Percentiles rank a stretch among this genome's conserved stretches.
These are phyloP conservation scores for Leptodactylus fallax DNA, from an alignment of 2,797 vertebrate species.

Conservation along the genomic window DNA sequence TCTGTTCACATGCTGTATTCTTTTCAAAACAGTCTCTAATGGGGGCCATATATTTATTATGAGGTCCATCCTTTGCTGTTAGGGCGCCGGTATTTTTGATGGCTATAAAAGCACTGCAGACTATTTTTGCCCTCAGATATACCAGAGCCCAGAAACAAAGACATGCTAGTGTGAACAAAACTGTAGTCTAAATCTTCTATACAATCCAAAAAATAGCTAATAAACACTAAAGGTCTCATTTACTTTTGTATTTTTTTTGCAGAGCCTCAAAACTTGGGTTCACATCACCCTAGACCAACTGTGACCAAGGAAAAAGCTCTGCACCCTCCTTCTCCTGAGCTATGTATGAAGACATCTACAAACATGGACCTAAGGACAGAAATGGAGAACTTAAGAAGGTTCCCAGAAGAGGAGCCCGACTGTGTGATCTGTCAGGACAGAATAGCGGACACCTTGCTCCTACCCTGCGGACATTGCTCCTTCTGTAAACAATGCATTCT, in stretches of 20 bases:
- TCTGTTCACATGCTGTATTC: too few relatives aligned
- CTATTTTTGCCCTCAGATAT: too few relatives aligned
- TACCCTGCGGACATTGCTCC: slow-evolving; percentile 44
- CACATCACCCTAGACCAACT: not conserved
- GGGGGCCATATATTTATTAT: too few relatives aligned
- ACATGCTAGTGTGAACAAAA: too few relatives aligned
- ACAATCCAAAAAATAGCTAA: too few relatives aligned
- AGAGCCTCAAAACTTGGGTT: not conserved
- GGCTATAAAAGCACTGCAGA: too few relatives aligned
- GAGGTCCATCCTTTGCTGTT: too few relatives aligned
- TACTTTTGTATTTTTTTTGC: not conserved
- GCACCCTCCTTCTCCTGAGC: not conserved
- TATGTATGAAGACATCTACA: not conserved
- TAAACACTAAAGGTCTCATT: not conserved
- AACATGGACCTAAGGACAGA: not conserved
- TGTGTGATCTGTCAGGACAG: slow-evolving; percentile 54
- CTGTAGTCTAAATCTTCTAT: too few relatives aligned
- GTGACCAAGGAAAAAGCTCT: not conserved
- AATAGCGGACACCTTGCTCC: slow-evolving; percentile 21
- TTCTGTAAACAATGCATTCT: slow-evolving; percentile 38
- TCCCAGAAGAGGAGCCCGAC: not conserved
- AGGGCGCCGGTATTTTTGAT: too few relatives aligned
- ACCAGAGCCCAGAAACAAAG: too few relatives aligned
- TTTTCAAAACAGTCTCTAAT: too few relatives aligned
- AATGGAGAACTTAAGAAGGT: not conserved